Base-by-base conservation (phyloP, 2,797 vertebrate genomes). In the Fistularia commersonii region DNA sequence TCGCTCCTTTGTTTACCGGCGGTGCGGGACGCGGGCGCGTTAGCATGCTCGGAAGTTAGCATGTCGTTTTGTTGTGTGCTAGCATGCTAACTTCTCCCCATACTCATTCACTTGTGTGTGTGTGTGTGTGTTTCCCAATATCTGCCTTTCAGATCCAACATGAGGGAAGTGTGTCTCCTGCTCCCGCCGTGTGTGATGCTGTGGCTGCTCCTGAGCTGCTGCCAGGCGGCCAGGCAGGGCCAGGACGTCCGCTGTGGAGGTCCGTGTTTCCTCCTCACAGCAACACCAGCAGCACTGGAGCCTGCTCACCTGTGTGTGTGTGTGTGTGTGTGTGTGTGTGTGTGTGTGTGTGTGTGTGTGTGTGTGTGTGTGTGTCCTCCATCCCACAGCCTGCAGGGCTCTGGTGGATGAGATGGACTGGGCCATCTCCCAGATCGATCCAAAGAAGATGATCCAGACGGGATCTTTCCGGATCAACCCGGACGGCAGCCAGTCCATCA, bases 391-490 rank as follows among this genome's bases (percentile, higher is more conserved):
- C 1, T 99, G 96, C 85, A 87, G 97, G 79, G 96, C 94, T 1
- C 85, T 99, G 73, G 95, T 99, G 54, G 97, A 99, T 42, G 96
- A 99, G 82, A 86, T 98, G 85, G 95, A 98, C 58, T 98, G 94
- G 95, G 93, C 93, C 65, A 94, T 98, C 15, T 84, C 93, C 10
- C 93, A 93, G 57, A 81, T 95, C 6, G 96, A 98, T 53, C 94
- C 95, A 15, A 93, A 93, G 84, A 98, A 95, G 81, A 95, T 90
- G 79, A 95, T 96, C 84, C 93, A 98, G 84, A 94, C 93, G 1
- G 96, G 95, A 57, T 98, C 97, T 0, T 99, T 96, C 76, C 90
- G 95, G 51, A 97, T 99, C 85, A 98, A 98, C 70, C 96, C 96
- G 0, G 96, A 99, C 7, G 97, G 97, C 66, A 96, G 93, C 78